Evolutionary conservation across 2,797 vertebrate genomes (phyloP).

Genomic region (Sebastes elongatus): DNA sequence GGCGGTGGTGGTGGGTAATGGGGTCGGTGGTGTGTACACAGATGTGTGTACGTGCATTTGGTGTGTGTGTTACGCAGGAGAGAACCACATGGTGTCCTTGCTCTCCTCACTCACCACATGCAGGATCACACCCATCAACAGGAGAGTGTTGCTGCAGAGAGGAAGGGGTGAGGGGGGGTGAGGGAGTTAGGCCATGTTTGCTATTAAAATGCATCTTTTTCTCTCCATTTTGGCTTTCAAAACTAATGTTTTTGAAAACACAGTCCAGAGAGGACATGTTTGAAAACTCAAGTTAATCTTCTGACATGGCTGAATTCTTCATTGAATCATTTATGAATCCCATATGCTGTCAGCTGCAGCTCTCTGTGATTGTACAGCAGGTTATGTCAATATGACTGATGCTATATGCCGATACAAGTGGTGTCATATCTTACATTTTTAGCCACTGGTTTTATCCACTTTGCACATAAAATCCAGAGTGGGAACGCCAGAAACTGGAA

Average conservation of each 20-base stretch:
- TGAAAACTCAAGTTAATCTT: neutral
- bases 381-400: neutral
- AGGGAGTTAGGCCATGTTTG: neutral
- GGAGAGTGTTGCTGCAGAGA: constrained; percentile 50
- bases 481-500: neutral
- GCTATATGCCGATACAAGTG: neutral
- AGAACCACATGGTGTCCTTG: constrained; percentile 78
- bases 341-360: neutral
- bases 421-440: neutral
- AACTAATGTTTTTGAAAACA: neutral
- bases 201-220: neutral
- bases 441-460: neutral
- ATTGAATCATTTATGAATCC: neutral
- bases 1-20: constrained; percentile 69
- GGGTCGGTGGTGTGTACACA: constrained; percentile 60
- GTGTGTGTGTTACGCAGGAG: constrained; percentile 50
- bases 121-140: constrained; percentile 72
- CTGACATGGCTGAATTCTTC: neutral
- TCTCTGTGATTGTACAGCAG: neutral
- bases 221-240: neutral
- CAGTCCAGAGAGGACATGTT: neutral
- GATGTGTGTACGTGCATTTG: constrained; percentile 43
- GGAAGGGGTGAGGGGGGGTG: constrained; percentile 12
- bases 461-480: neutral
- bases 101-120: constrained; percentile 82